phyloP scores from a whole-genome alignment of 2,797 vertebrate genomes.

The Muscicapa striata region DNA sequence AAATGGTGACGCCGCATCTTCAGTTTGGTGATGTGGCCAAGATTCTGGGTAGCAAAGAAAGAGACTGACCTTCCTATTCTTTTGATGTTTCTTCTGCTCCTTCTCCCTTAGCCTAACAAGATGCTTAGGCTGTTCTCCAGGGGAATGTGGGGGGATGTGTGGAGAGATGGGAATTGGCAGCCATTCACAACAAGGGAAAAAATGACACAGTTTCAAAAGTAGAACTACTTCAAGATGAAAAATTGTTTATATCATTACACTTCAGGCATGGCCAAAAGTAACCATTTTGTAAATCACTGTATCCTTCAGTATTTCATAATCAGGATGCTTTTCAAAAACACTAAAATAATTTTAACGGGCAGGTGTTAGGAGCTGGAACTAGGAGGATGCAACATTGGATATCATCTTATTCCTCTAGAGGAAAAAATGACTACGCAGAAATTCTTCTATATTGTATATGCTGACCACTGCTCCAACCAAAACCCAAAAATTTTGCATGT shows the following conservation, averaged over 20 bases:
- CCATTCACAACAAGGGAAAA: neutral
- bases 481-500: neutral
- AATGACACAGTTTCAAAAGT: neutral
- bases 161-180: neutral
- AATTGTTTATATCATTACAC: neutral
- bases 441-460: neutral
- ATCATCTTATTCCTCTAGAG: neutral
- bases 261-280: neutral
- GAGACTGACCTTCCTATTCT: neutral
- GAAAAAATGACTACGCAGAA: neutral
- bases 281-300: neutral
- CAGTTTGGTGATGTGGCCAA: neutral
- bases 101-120: neutral
- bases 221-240: neutral
- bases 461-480: neutral
- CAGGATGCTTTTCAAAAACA: neutral
- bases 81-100: neutral
- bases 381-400: neutral
- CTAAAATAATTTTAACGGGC: neutral
- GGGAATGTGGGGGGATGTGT: fast-evolving
- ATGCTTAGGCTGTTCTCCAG: neutral
- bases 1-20: neutral
- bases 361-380: neutral
- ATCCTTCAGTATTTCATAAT: neutral
- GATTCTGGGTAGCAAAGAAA: neutral